Evolutionary conservation across 1,140 invertebrate genomes (phyloP), one percentile per base, ranked within the genome.

Genomic region (Panagrolaimus sp.): DNA sequence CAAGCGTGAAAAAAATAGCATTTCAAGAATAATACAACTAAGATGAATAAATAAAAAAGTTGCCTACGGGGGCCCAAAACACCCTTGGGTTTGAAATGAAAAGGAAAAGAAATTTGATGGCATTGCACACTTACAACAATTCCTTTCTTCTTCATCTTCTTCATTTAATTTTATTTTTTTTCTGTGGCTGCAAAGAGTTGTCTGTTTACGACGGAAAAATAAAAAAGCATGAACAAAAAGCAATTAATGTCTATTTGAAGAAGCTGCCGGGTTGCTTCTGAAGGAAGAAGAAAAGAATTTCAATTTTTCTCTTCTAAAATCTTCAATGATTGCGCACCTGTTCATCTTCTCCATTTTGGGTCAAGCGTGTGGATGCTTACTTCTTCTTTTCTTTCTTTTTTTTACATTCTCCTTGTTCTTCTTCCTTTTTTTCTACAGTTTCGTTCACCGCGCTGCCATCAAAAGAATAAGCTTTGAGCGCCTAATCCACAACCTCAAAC

Each of bases 221-320:
- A 38, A 38, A n/a, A 38, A 38, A 38, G 31, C 31, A 38, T 27
- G 51, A 13, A 57, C 51, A 13, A 57, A 57, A 57, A 57, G 51
- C 51, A 57, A 57, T 57, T 57, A 57, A 57, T 27, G 51, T 57
- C 51, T 57, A 57, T 57, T 57, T 57, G 51, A 57, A 57, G 51
- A 57, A 57, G 51, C 51, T 57, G 51, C 51, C 31, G 31, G 51
- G 51, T 25, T 27, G 51, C 51, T 57, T 57, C 51, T 57, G 51
- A 57, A 57, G 51, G 27, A 57, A 57, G 31, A 38, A 38, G 31
- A 38, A 38, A 38, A 38, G 31, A 38, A 38, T 38, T 38, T 38
- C 51, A 20, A 16, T 57, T 20, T 57, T 14, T 51, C 48, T 51
- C 25, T 11, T 57, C 20, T 57, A 38, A 38, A 38, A 38, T 38